Evolutionary conservation across 2,113 vertebrate species (phyloP), one percentile per base, ranked within the genome.

Genomic region (Paedocypris sp.): DNA sequence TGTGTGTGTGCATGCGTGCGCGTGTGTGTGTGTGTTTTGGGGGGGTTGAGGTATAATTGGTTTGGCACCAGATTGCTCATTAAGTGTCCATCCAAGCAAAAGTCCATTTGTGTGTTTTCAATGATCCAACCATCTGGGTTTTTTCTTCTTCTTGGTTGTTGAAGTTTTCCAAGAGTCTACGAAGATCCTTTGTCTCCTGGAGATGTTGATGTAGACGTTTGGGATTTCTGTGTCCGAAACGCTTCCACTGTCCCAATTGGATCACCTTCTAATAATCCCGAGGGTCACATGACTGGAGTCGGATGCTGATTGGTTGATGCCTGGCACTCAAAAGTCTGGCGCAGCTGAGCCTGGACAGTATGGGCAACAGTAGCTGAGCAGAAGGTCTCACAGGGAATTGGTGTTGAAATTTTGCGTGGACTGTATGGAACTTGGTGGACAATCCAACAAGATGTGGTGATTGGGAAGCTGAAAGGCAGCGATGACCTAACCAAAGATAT

Each of bases 81-180:
- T 85, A 84, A 77, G 70, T 67, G 71, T 67, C 73, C 78, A 81
- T 77, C 66, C 75, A 79, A 82, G 78, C 80, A 81, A 83, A 84
- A 82, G 78, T 77, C 59, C 62, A 45, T 4, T 66, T 72, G 76
- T 78, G 75, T 83, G 76, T 82, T 79, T 80, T 76, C 75, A 72
- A 64, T 75, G 77, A 71, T 31, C 77, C 75, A 66, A 47, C 81
- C 84, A 85, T 85, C 84, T 86, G 84, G n/a, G n/a, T n/a, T n/a
- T 73, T 80, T 66, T 11, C 52, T 72, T 46, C 75, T 80, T 77
- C 2, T 16, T 49, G 3, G 11, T 45, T 47, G 20, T 4, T 25
- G 11, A 15, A 19, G 74, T 66, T 76, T 62, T 45, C 71, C 66
- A 19, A 20, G 42, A 28, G 76, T 43, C 57, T 29, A 29, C 35